Evolutionary conservation across 2,888 invertebrate genomes (phyloP).

Genomic region (Ennomos fuscantarius): DNA sequence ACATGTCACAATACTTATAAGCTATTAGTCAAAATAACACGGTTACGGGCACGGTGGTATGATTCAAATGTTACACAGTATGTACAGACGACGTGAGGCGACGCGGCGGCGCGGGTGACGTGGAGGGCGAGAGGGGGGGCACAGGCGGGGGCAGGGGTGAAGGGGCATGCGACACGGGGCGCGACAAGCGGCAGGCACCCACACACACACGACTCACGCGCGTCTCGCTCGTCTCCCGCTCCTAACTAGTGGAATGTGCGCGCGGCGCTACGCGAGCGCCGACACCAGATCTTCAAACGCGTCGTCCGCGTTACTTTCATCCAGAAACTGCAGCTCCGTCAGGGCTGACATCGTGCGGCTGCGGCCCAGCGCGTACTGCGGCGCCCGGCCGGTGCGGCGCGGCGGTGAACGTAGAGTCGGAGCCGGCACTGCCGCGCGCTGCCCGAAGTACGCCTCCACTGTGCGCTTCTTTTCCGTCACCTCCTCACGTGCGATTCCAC

Average conservation of each 20-base stretch:
- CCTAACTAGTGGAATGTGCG: conserved; percentile 79
- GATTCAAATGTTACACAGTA: conserved; percentile 63
- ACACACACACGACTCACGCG: conserved; percentile 84
- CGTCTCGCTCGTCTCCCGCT: conserved; percentile 75
- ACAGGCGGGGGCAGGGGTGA: conserved; percentile 44
- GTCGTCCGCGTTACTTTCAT: conserved; percentile 93
- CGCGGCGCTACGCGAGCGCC: conserved; percentile 77
- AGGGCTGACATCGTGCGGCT: conserved; percentile 92
- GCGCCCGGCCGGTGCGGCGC: conserved; percentile 58
- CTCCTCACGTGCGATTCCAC: conserved; percentile 88
- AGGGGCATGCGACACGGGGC: conserved; percentile 57
- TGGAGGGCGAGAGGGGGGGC: conserved; percentile 41
- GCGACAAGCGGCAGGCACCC: conserved; percentile 76
- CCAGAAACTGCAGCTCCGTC: conserved; percentile 87
- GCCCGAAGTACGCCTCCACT: conserved; percentile 90
- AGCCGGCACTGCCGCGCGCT: conserved; percentile 38
- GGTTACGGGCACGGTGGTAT: conserved; percentile 74
- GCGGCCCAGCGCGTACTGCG: conserved; percentile 86
- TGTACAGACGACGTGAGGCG: conserved; percentile 64
- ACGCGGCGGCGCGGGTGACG: conserved; percentile 41
- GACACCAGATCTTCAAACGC: conserved; percentile 94
- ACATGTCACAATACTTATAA: conserved; percentile 72
- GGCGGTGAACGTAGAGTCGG: conserved; percentile 53
- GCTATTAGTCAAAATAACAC: conserved; percentile 83
- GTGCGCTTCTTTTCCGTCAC: conserved; percentile 89